Evolutionary conservation across 2,888 invertebrate genomes (phyloP), one percentile per base, ranked within the genome.

Genomic region (Drosophila conformis): DNA sequence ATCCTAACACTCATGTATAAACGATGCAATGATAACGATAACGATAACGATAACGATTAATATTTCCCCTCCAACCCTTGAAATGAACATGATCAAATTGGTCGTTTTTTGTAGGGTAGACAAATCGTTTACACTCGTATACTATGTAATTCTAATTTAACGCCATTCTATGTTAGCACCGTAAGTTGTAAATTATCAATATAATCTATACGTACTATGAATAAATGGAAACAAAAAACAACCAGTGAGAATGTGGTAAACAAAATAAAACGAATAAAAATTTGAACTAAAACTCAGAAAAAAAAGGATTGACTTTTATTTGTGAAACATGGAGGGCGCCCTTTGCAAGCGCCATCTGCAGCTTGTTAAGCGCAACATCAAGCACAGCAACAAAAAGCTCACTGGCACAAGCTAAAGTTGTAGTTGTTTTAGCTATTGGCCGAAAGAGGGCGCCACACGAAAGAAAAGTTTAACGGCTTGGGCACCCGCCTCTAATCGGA

Each of bases 111-210:
- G 59, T 61, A 60, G 61, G 70, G 76, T 56, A 81, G 59, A 65
- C 33, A 59, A 72, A 63, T 77, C 87, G 83, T 88, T 88, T 76
- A 63, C 76, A 67, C 83, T 71, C 85, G 85, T 76, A 64, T 61
- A 70, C 82, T 82, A 88, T 82, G 83, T 91, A 91, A 86, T 73
- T 90, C 73, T 85, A 86, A 86, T 91, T 91, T 91, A 88, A 90
- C 65, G 85, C 83, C 89, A 90, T 90, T 90, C 89, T 87, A 85
- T 85, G 81, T 87, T 85, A 85, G 90, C 59, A 65, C 65, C 80
- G 90, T 92, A 92, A 92, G 93, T 91, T 92, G 93, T 92, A 92
- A 91, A 92, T 91, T 92, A 92, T 92, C 92, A 83, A 83, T 74
- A 84, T 76, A 73, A 90, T 87, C 66, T 90, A 88, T 90, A 82